Base-by-base conservation (phyloP, 2,797 vertebrate genomes). In the Rachycentron canadum region DNA sequence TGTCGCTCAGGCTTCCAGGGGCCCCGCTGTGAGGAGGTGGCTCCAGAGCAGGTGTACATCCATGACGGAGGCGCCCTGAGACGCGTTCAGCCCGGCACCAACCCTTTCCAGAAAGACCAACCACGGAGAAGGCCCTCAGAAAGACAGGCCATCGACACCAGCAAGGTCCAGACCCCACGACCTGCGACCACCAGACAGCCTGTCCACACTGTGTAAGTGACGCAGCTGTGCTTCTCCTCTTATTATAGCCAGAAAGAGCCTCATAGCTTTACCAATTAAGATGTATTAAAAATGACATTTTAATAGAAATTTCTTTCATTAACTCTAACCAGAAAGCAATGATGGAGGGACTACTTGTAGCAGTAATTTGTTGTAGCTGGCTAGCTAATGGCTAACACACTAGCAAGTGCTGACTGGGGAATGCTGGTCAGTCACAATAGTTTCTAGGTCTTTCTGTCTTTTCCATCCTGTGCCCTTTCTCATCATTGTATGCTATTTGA, bases 1-100 rank as follows among this genome's bases (percentile, higher is more conserved):
- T 99, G 98, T 80, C 97, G 97, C 81, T 97, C 97, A 0, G 98
- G 97, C 78, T 99, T 98, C 94, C 96, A 96, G 58, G 98, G 97
- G 13, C 81, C 90, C 26, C 94, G 90, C 40, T 99, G 97, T 2
- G 97, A 99, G 90, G 97, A 97, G 83, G 89, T 96, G 13, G 94
- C 97, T 73, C 97, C 97, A 0, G 97, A 99, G 84, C 97, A 97
- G 91, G 97, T 97, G 64, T 99, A 98, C 81, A 95, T 98, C 86
- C 96, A 93, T 0, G 95, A 95, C 1, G 68, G 93, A 43, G 94
- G 91, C 32, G 2, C 88, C 57, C 92, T 96, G 65, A 95, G 90
- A 58, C 94, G 93, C 12, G 73, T 96, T 14, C 92, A 83, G 0
- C 82, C 94, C 6, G 91, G 92, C 63, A 90, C 56, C 92, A 79